These are phyloP conservation scores for Sphaeramia orbicularis DNA, from an alignment of 2,797 vertebrate genomes.

Conservation along the genomic window DNA sequence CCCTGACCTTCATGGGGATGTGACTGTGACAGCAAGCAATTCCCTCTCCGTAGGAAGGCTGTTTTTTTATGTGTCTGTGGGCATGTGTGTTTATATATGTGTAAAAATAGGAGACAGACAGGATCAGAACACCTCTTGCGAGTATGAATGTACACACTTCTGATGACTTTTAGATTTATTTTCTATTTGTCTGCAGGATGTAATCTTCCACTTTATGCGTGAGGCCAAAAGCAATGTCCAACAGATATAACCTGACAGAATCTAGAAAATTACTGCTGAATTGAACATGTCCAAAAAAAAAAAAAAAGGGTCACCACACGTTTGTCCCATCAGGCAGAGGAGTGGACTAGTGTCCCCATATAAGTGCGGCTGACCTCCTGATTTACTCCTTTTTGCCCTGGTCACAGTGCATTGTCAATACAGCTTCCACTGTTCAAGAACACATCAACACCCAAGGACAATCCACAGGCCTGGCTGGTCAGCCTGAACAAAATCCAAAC, in stretches of 20 bases:
- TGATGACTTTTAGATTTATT: conserved; percentile 33
- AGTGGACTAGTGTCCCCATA: conserved; percentile 21
- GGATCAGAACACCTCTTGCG: conserved; percentile 7
- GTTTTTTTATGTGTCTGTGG: conserved; percentile 25
- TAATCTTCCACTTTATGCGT: conserved; percentile 39
- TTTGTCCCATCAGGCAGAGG: conserved; percentile 2
- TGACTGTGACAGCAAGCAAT: conserved; percentile 66
- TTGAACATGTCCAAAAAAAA: conserved; percentile 6
- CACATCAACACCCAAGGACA: conserved; percentile 68
- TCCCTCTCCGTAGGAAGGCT: conserved; percentile 49
- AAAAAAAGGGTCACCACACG: background rate
- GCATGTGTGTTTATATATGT: conserved; percentile 17
- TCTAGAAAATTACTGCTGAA: conserved; percentile 25
- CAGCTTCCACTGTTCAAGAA: conserved; percentile 60
- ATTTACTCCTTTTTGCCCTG: conserved; percentile 77
- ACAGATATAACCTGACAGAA: conserved; percentile 20
- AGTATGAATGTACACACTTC: conserved; percentile 4
- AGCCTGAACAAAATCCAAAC: conserved; percentile 72
- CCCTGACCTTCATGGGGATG: conserved; percentile 79
- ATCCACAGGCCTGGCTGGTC: conserved; percentile 52
- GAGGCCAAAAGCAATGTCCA: conserved; percentile 15
- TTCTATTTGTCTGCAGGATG: conserved; percentile 27
- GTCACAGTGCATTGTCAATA: conserved; percentile 74
- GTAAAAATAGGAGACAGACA: conserved; percentile 5
- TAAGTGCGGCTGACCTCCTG: conserved; percentile 69